Conservation (phyloP, 2,797 vertebrate genomes). For the Sebastes umbrosus region DNA sequence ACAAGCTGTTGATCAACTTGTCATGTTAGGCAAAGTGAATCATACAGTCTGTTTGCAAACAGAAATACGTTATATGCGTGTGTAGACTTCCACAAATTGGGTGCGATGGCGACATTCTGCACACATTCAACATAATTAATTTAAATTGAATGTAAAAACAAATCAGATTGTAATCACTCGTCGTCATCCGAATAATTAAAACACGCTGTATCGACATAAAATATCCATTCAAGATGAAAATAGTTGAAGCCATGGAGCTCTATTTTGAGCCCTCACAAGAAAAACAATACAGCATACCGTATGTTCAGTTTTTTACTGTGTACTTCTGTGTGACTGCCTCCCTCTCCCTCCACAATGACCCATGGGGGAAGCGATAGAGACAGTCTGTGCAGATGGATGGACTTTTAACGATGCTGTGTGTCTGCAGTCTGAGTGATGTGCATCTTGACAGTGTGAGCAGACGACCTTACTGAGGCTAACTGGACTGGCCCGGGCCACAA, state of each 20-base stretch:
- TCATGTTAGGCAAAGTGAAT: conserved; percentile 12
- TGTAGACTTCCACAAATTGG: not conserved
- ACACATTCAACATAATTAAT: not conserved
- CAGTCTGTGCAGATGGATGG: conserved; percentile 70
- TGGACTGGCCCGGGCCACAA: conserved; percentile 19
- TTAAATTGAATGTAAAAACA: not conserved
- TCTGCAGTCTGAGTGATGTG: conserved; percentile 63
- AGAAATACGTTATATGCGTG: not conserved
- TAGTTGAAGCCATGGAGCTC: not conserved
- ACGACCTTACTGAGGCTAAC: conserved; percentile 48
- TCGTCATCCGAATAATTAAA: not conserved
- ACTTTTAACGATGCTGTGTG: conserved; percentile 75
- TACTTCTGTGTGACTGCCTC: not conserved
- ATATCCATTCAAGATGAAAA: not conserved
- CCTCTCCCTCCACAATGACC: conserved; percentile 37
- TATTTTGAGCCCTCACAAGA: not conserved
- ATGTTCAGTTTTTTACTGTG: not conserved
- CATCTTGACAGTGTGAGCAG: conserved; percentile 40
- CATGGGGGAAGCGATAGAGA: conserved; percentile 48
- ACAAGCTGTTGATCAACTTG: conserved; percentile 27
- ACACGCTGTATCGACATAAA: too few relatives aligned
- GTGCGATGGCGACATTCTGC: not conserved
- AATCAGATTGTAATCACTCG: not conserved
- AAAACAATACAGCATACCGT: not conserved
- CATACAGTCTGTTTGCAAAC: conserved; percentile 9